These are phyloP conservation scores for Atherinomorus stipes DNA, from an alignment of 2,113 vertebrate species.

Conservation along the genomic window DNA sequence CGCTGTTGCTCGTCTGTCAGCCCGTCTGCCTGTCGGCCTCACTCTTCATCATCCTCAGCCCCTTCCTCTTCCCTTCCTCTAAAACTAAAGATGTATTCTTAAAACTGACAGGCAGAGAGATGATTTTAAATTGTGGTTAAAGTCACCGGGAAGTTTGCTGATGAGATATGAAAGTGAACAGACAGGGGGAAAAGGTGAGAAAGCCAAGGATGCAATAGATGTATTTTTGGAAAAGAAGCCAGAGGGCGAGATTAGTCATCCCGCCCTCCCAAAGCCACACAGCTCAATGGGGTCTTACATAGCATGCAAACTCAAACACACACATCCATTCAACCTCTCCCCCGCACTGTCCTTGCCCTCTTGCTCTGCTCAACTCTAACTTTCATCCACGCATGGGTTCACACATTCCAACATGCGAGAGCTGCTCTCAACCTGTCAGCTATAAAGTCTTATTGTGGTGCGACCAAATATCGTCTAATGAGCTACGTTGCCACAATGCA, in stretches of 20 bases:
- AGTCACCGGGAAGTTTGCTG: background rate
- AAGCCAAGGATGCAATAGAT: constrained; percentile 7
- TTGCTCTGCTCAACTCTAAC: background rate
- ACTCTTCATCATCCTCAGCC: constrained; percentile 23
- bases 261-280: constrained; percentile 17
- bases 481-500: constrained; percentile 15
- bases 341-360: constrained; percentile 17
- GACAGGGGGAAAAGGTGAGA: background rate
- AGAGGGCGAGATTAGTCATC: constrained; percentile 56
- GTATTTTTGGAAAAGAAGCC: constrained; percentile 50
- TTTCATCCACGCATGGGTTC: constrained; percentile 16
- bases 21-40: constrained; percentile 23
- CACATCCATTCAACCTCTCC: constrained; percentile 9
- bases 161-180: constrained; percentile 15
- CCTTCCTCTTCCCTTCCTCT: background rate
- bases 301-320: constrained; percentile 18
- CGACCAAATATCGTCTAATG: constrained; percentile 33
- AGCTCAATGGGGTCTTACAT: constrained; percentile 35
- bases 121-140: background rate
- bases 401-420: constrained; percentile 13
- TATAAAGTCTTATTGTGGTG: constrained; percentile 18
- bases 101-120: background rate
- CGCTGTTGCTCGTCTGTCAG: constrained; percentile 39
- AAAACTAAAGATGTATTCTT: background rate
- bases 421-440: constrained; percentile 40